phyloP scores from a whole-genome alignment of 2,797 vertebrate genomes.

The Acanthurus tractus region DNA sequence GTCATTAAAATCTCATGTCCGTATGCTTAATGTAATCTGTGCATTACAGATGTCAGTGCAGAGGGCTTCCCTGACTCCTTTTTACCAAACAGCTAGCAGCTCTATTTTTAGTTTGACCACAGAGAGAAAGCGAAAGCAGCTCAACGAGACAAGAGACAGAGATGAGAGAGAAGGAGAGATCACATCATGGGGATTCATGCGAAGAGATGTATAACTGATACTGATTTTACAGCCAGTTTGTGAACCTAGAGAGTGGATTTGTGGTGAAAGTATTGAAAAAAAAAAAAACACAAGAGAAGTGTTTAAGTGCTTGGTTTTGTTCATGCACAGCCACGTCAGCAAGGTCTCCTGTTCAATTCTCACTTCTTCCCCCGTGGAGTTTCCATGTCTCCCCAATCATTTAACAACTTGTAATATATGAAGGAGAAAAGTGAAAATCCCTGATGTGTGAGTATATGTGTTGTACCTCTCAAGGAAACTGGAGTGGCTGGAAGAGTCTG shows the following conservation, averaged over 20 bases:
- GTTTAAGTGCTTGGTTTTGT: not conserved
- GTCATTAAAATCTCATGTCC: not conserved
- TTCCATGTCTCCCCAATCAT: not conserved
- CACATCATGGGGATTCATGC: not conserved
- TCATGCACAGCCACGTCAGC: not conserved
- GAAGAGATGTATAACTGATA: not conserved
- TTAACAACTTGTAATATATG: not conserved
- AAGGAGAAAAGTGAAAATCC: not conserved
- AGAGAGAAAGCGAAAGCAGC: conserved; percentile 46
- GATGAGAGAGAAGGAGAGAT: conserved; percentile 10
- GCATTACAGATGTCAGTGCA: not conserved
- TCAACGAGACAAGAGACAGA: conserved; percentile 25
- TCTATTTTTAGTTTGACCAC: conserved; percentile 65
- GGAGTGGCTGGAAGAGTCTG: conserved; percentile 90
- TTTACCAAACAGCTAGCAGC: conserved; percentile 29
- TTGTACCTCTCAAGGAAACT: conserved; percentile 91
- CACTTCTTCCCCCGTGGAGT: not conserved
- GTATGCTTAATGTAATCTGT: not conserved
- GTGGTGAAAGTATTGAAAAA: not conserved
- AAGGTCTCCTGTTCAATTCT: not conserved
- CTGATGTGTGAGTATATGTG: not conserved
- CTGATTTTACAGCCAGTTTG: not conserved
- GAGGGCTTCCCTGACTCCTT: conserved; percentile 38
- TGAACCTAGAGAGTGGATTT: not conserved
- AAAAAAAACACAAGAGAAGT: not conserved